Evolutionary conservation across 2,113 vertebrate species (phyloP).

Genomic region (Hippocampus comes): DNA sequence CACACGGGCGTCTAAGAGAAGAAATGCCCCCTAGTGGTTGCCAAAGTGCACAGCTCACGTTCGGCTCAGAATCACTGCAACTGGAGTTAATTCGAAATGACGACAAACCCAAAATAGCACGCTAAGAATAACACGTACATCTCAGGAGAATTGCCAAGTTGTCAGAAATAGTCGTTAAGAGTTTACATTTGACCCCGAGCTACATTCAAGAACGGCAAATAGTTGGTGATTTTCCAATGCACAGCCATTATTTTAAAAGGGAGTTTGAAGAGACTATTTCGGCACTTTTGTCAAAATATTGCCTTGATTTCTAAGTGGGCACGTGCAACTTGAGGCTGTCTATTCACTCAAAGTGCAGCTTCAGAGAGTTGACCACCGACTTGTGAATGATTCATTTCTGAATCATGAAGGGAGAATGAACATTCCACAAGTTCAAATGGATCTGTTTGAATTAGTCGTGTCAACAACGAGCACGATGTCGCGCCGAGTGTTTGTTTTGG

Average conservation of each 20-base stretch:
- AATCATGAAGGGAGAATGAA: background rate
- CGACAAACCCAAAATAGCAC: background rate
- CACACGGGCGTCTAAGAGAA: background rate
- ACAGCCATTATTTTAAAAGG: background rate
- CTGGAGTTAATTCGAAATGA: background rate
- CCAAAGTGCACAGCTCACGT: background rate
- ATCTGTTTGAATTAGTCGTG: background rate
- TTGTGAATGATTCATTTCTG: background rate
- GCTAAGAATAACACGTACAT: constrained; percentile 3
- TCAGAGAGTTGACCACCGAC: background rate
- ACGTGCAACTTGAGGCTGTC: background rate
- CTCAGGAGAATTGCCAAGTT: background rate
- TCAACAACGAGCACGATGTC: background rate
- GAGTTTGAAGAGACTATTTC: background rate
- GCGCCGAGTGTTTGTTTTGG: background rate
- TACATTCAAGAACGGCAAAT: background rate
- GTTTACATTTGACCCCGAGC: background rate
- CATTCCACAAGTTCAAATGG: background rate
- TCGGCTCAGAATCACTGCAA: background rate
- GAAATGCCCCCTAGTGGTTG: background rate
- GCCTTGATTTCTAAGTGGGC: background rate
- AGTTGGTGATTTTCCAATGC: background rate
- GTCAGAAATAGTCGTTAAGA: background rate
- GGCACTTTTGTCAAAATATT: background rate
- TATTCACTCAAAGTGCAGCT: background rate